Base-by-base conservation (phyloP, 2,888 invertebrate species). In the Meloe dianella region DNA sequence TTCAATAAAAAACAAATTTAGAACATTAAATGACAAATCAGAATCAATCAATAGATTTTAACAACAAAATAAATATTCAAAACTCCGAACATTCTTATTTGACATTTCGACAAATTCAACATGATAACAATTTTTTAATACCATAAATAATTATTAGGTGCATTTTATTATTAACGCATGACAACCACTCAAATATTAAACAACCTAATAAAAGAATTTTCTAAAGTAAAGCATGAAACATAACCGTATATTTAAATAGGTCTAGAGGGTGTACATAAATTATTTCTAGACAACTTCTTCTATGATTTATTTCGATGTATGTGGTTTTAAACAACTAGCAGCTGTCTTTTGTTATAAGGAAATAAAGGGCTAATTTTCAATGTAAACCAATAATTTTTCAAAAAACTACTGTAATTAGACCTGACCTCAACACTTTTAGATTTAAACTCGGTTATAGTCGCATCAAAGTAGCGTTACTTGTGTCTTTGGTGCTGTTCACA, bases 1-100 rank as follows among this genome's bases (percentile, higher is more conserved):
- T 74, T 74, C 79, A 77, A 80, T 80, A 80, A 80, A 80, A 80
- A 80, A 79, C 75, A 75, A 78, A 78, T 78, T 78, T 75, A 71
- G 69, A 73, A 78, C 75, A 72, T 79, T 77, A 74, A 73, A 76
- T 79, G 77, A 79, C 78, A 77, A 76, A 70, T 70, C 64, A 65
- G 71, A 63, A 64, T 73, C 67, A 60, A 67, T 67, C 54, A 57
- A 61, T 20, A 20, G n/a, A 41, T n/a, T 14, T 12, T 12, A 35
- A 35, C 35, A 35, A 2, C 41, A 41, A 41, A 41, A 5, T 0
- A n/a, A 41, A 35, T 4, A n/a, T n/a, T n/a, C n/a, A n/a, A n/a
- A n/a, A n/a, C n/a, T n/a, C n/a, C n/a, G n/a, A n/a, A n/a, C n/a
- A n/a, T n/a, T n/a, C n/a, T n/a, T n/a, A n/a, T n/a, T n/a, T n/a